Evolutionary conservation across 2,888 invertebrate species (phyloP), one percentile per base, ranked within the genome.

Genomic region (Cheilosia grossa): DNA sequence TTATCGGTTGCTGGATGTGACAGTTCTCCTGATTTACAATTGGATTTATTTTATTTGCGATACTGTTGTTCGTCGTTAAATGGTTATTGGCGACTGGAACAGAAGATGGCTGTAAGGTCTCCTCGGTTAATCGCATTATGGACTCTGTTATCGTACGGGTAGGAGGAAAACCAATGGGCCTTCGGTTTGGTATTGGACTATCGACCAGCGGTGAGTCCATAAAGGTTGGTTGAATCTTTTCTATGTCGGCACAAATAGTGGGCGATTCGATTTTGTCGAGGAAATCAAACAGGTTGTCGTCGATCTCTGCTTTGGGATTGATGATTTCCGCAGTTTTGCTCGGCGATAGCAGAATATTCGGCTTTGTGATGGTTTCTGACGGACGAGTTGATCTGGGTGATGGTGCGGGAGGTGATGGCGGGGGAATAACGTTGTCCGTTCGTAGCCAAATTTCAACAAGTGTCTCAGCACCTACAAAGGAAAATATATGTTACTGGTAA

Each of bases 401-500:
- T 17, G 49, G 5, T 37, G 64, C 33, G 17, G 59, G 19, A 15
- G 82, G 61, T 17, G 67, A 24, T 2, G 58, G 51, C 4, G 81
- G 64, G 2, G 79, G 79, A 59, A 51, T n/a, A 9, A 85, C 81
- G 10, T 44, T 49, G 47, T 93, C 92, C 42, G 93, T 93, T 88
- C 94, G 93, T 0, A 95, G 88, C 95, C 95, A 96, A 5, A 96
- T 93, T 88, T 96, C 96, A 0, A 96, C 94, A 10, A 95, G 90
- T 0, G 97, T 97, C 92, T 98, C 97, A 13, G 96, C 95, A 51
- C 97, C 97, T 95, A 91, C 15, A 87, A 87, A 82, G 69, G 21
- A 15, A 64, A 37, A 56, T n/a, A 2, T 1, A 51, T 24, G 15
- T 49, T 51, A 24, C 2, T 24, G 5, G 0, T 5, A 4, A 15